Evolutionary conservation across 2,797 vertebrate species (phyloP), one percentile per base, ranked within the genome.

Genomic region (Miichthys miiuy): DNA sequence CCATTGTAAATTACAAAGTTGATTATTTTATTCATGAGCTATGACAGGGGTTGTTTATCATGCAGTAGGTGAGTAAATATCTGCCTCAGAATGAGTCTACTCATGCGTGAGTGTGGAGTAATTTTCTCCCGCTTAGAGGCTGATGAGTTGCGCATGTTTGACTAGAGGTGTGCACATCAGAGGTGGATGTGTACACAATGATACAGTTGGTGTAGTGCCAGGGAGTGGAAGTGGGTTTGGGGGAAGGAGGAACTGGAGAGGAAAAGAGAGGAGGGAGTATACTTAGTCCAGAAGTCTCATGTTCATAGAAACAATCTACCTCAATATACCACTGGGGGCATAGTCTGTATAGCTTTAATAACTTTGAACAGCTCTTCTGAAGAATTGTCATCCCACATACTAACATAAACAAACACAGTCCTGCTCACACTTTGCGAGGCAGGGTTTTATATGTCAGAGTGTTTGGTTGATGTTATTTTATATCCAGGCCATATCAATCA

Each of bases 61-160:
- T 67, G 75, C 67, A 57, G 54, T 27, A 72, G 61, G 73, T 79
- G 73, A 82, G 83, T 70, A 73, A 81, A 69, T 85, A 79, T 74
- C 51, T 61, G 72, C 62, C 61, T 67, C 55, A 75, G 47, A 81
- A 67, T 74, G 72, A 70, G 77, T 65, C 38, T 47, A 57, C 68
- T 84, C 75, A 82, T 76, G 82, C 57, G 3, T 69, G 77, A 80
- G 57, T 66, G 69, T 63, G 62, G 73, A 70, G 75, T 85, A 25
- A 82, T 88, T 79, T 84, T 80, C 81, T 83, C 66, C 66, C 2
- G 38, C 48, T 67, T 68, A 72, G 56, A 63, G 68, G 71, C 78
- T 92, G 86, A 88, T 91, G 87, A 92, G 84, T 68, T 50, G 71
- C 56, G 85, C 73, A 80, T 88, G 89, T 91, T 87, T 80, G 58